Percentiles rank a stretch among this genome's conserved stretches.
These are phyloP conservation scores for Nixonia krombeini DNA, from an alignment of 1,140 invertebrate species.

Conservation along the genomic window DNA sequence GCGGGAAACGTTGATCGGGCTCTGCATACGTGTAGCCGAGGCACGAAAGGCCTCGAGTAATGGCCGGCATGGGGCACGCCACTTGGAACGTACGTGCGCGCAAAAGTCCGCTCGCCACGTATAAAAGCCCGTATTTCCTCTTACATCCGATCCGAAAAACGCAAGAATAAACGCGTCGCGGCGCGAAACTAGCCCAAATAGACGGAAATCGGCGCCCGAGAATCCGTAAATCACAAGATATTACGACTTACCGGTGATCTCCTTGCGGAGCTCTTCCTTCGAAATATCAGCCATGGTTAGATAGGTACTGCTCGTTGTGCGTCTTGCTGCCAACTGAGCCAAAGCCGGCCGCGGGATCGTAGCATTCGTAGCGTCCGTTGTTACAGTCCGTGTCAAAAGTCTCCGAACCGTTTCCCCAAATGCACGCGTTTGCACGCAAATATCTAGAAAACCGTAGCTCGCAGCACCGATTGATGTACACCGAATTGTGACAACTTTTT, in stretches of 20 bases:
- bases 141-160: conserved; percentile 46
- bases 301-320: conserved; percentile 58
- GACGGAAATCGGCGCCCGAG: conserved; percentile 12
- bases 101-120: conserved; percentile 61
- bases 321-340: conserved; percentile 70
- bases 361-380: conserved; percentile 64
- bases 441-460: conserved; percentile 36
- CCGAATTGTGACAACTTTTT: conserved; percentile 66
- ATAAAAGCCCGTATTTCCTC: conserved; percentile 70
- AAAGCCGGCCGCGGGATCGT: conserved; percentile 58
- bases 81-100: conserved; percentile 57
- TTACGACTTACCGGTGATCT: conserved; percentile 78
- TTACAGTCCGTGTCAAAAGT: conserved; percentile 53
- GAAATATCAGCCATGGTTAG: conserved; percentile 77
- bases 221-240: conserved; percentile 63
- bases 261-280: conserved; percentile 79
- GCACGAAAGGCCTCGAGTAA: conserved; percentile 44
- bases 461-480: conserved; percentile 53
- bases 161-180: conserved; percentile 1
- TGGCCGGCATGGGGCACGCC: conserved; percentile 68
- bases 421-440: conserved; percentile 20
- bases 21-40: conserved; percentile 33
- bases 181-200: conserved; percentile 42
- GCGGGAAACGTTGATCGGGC: neutral
- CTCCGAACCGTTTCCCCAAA: neutral